Base-by-base conservation (phyloP, 53 echinoderm and acorn worm species). In the Holothuria leucospilota region DNA sequence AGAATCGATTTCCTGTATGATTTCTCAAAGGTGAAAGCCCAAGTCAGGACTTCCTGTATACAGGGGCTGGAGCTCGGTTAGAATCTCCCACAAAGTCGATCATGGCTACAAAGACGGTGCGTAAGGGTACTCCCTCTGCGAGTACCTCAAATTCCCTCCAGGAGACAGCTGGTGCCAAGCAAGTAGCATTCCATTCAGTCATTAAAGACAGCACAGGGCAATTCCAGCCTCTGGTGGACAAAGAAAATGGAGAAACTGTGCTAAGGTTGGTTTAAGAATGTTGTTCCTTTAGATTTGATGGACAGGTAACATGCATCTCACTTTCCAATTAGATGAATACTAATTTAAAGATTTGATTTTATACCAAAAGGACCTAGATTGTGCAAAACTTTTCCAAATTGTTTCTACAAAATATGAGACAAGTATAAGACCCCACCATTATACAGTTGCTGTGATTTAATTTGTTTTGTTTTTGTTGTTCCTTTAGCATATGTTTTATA, bases 31-130 rank as follows among this genome's bases (percentile, higher is more conserved):
- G 94, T 88, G 58, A 88, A 9, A 96, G 94, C 84, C 96, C 96
- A 24, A 96, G 96, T 62, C 93, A 89, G 39, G 93, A 87, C 25
- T 96, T 96, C 83, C 88, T 96, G 28, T 96, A 96, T 81, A 94
- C 96, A 4, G 96, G 96, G 13, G 96, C 96, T 28, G 94, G 96
- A 40, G 94, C 94, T 51, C 85, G 79, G 53, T 29, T 49, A 42
- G 75, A 75, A 27, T 75, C 75, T 49, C 51, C 75, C 2, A 75
- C 75, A 18, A 75, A 85, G 39, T 87, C 91, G 29, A 92, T 90
- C 39, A 39, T 29, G n/a, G 63, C 66, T 51, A 62, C 68, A 16
- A 66, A 51, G 25, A 40, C 67, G 9, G 16, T 24, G 9, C 46
- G 61, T 18, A 81, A 78, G 66, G 85, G 89, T 39, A 87, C 66